Evolutionary conservation across 2,888 invertebrate genomes (phyloP).

Genomic region (Plagodis pulveraria): DNA sequence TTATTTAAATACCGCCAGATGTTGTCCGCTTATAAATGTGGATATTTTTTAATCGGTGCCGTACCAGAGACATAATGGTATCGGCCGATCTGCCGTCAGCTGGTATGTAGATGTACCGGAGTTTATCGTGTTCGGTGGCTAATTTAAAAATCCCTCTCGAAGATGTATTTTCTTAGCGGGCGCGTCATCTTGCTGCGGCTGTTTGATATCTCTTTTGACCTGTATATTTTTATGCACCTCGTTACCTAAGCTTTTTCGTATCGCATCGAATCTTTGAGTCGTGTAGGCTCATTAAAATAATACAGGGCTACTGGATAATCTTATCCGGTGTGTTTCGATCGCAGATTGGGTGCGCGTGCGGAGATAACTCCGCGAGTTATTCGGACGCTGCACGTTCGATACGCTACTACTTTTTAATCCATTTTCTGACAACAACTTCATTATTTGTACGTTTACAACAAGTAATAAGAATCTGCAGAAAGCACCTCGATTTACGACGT

Average conservation of each 20-base stretch:
- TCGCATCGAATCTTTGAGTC: constrained; percentile 81
- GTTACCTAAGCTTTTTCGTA: constrained; percentile 81
- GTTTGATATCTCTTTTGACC: constrained; percentile 81
- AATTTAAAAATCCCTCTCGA: constrained; percentile 75
- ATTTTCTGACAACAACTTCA: constrained; percentile 80
- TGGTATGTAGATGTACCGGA: constrained; percentile 78
- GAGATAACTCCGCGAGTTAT: constrained; percentile 81
- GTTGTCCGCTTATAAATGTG: constrained; percentile 80
- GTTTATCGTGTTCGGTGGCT: constrained; percentile 77
- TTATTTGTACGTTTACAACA: constrained; percentile 67
- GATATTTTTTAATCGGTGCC: constrained; percentile 82
- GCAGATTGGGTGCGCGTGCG: constrained; percentile 84
- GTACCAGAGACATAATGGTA: constrained; percentile 83
- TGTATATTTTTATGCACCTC: constrained; percentile 76
- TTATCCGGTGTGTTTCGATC: constrained; percentile 84
- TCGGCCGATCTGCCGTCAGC: constrained; percentile 82
- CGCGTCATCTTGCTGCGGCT: constrained; percentile 63
- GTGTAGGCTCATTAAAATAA: constrained; percentile 86
- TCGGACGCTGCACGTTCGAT: constrained; percentile 78
- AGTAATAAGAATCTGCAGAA: constrained; percentile 25
- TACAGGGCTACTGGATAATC: constrained; percentile 85
- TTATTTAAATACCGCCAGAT: constrained; percentile 84
- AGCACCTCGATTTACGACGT: constrained; percentile 23
- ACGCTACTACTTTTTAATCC: constrained; percentile 76
- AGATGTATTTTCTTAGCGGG: constrained; percentile 58